Evolutionary conservation across 2,113 vertebrate genomes (phyloP).

Genomic region (Shinisaurus crocodilurus): DNA sequence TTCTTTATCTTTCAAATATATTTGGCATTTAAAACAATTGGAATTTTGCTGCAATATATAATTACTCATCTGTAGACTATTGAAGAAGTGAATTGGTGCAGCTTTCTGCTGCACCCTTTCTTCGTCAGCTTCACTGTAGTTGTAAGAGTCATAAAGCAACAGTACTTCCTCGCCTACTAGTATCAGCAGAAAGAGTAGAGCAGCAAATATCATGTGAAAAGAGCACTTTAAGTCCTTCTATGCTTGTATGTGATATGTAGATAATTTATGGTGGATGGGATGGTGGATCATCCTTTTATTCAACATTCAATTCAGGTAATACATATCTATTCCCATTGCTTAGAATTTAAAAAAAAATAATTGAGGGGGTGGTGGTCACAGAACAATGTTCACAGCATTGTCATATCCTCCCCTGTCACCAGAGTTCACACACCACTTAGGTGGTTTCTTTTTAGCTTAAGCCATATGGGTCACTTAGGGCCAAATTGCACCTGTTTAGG

Average conservation of each 20-base stretch:
- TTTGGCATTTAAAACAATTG: slow-evolving; percentile 9
- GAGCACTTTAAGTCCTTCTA: background rate
- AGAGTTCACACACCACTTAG: no score
- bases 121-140: background rate
- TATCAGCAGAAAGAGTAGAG: background rate
- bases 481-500: no score
- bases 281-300: background rate
- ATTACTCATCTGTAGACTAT: background rate
- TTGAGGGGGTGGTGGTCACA: no score
- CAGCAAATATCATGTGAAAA: background rate
- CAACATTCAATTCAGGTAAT: background rate
- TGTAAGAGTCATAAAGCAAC: background rate
- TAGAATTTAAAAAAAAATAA: no score
- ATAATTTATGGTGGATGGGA: background rate
- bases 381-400: no score
- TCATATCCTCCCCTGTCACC: no score
- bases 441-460: no score
- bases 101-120: slow-evolving; percentile 18
- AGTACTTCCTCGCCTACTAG: background rate
- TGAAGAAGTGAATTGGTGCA: background rate
- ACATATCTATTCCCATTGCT: no score
- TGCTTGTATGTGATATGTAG: background rate
- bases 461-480: no score
- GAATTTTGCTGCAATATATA: background rate
- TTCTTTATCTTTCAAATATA: slow-evolving; percentile 5